These are phyloP conservation scores for Leucania comma DNA, from an alignment of 2,888 invertebrate species.

Conservation along the genomic window DNA sequence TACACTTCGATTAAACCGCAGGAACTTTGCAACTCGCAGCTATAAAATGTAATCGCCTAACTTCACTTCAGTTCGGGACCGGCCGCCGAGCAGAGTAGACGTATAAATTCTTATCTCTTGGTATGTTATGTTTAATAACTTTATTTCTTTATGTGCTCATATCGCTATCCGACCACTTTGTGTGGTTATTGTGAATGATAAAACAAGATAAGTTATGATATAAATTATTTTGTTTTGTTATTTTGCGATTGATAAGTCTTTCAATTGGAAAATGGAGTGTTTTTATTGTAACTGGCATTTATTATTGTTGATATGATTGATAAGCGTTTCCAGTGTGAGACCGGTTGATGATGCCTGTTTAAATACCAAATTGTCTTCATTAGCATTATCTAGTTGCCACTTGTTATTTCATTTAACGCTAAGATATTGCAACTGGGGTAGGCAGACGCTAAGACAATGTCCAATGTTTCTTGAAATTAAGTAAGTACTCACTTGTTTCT, in stretches of 20 bases:
- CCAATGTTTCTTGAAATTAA: too few relatives aligned
- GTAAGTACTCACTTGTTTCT: too few relatives aligned
- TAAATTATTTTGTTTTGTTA: constrained; percentile 12
- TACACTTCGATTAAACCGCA: constrained; percentile 7
- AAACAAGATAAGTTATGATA: constrained; percentile 30
- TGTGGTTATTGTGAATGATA: constrained; percentile 36
- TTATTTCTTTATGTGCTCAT: constrained; percentile 41
- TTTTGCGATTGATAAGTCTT: constrained; percentile 34
- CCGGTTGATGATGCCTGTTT: constrained; percentile 5
- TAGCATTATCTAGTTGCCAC: too few relatives aligned
- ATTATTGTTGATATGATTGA: constrained; percentile 46
- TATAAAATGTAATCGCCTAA: constrained; percentile 36
- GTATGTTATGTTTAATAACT: constrained; percentile 48
- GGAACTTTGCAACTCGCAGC: constrained; percentile 18
- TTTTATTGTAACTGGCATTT: constrained; percentile 24
- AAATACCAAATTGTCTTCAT: neutral
- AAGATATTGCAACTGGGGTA: neutral
- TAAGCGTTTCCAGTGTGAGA: constrained; percentile 20
- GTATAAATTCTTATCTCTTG: constrained; percentile 35
- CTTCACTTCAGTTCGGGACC: constrained; percentile 59
- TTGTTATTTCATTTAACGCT: neutral
- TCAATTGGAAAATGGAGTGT: constrained; percentile 24
- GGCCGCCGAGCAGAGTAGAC: constrained; percentile 28
- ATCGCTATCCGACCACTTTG: constrained; percentile 31
- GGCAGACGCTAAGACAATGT: too few relatives aligned